Evolutionary conservation across 2,888 invertebrate genomes (phyloP).

Genomic region (Chrysopilus asiliformis): DNA sequence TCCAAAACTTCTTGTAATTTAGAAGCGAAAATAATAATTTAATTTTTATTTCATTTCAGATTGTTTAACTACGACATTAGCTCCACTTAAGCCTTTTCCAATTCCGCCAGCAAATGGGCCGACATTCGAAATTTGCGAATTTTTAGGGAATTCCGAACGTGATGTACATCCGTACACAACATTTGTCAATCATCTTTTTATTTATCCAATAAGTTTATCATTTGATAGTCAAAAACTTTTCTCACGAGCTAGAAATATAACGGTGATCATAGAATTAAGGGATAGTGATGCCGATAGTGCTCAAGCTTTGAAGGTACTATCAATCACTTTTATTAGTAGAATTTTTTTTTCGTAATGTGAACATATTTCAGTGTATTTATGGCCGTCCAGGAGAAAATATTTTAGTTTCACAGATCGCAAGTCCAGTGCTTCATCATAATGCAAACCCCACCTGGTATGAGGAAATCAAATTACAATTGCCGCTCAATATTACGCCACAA

Average conservation of each 20-base stretch:
- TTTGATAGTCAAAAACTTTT: slow-evolving; percentile 89
- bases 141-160: slow-evolving; percentile 51
- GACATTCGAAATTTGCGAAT: slow-evolving; percentile 74
- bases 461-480: slow-evolving; percentile 84
- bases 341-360: slow-evolving; percentile 4
- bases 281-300: slow-evolving; percentile 65
- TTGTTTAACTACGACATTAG: slow-evolving; percentile 68
- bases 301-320: slow-evolving; percentile 54
- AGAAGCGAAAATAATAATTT: neutral
- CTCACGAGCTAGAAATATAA: slow-evolving; percentile 86
- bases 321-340: slow-evolving; percentile 2
- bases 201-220: slow-evolving; percentile 74
- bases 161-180: slow-evolving; percentile 68
- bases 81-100: slow-evolving; percentile 75
- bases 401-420: slow-evolving; percentile 53
- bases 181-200: slow-evolving; percentile 81
- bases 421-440: slow-evolving; percentile 80
- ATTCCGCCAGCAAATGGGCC: slow-evolving; percentile 61
- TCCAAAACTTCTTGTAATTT: neutral
- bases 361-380: slow-evolving; percentile 52
- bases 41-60: slow-evolving; percentile 41
- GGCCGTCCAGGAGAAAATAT: slow-evolving; percentile 51
- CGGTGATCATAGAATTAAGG: slow-evolving; percentile 76
- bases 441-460: slow-evolving; percentile 84
- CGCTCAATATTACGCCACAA: slow-evolving; percentile 65